Conservation (phyloP, 1,140 invertebrate genomes). For the Dendroctonus ponderosae region DNA sequence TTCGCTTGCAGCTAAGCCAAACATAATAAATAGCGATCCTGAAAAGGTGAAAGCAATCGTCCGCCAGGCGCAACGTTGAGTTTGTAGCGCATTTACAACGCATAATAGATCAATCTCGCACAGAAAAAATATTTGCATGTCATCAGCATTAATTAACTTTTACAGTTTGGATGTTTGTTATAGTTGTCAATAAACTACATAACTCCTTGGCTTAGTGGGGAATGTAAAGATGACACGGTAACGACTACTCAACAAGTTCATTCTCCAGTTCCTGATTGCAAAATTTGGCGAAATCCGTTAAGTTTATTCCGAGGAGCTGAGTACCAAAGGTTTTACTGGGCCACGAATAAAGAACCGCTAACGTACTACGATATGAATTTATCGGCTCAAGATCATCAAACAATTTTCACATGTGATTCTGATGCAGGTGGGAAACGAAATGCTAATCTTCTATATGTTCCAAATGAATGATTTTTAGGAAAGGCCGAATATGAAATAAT, state of each 20-base stretch:
- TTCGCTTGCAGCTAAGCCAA: no score
- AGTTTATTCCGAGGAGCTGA: slow-evolving; percentile 95
- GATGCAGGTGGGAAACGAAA: slow-evolving; percentile 62
- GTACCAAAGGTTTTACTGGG: slow-evolving; percentile 90
- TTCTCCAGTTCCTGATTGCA: slow-evolving; percentile 76
- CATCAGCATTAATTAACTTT: no score
- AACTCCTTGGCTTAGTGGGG: slow-evolving; percentile 88
- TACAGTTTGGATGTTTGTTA: neutral
- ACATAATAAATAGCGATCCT: no score
- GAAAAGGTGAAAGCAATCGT: no score
- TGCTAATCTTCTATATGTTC: neutral
- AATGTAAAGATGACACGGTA: slow-evolving; percentile 50
- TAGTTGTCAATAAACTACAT: slow-evolving; percentile 85
- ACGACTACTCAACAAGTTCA: slow-evolving; percentile 51
- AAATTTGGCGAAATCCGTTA: slow-evolving; percentile 97
- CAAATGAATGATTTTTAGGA: slow-evolving; percentile 6
- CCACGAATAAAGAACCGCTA: slow-evolving; percentile 90
- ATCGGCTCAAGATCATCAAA: slow-evolving; percentile 98
- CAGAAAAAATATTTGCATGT: no score
- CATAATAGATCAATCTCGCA: no score
- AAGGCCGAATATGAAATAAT: slow-evolving; percentile 95
- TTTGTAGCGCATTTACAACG: neutral
- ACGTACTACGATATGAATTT: slow-evolving; percentile 99
- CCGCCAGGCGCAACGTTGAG: no score
- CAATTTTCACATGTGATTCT: slow-evolving; percentile 94